Evolutionary conservation across 1,140 invertebrate species (phyloP), one percentile per base, ranked within the genome.

Genomic region (Augochlora pura): DNA sequence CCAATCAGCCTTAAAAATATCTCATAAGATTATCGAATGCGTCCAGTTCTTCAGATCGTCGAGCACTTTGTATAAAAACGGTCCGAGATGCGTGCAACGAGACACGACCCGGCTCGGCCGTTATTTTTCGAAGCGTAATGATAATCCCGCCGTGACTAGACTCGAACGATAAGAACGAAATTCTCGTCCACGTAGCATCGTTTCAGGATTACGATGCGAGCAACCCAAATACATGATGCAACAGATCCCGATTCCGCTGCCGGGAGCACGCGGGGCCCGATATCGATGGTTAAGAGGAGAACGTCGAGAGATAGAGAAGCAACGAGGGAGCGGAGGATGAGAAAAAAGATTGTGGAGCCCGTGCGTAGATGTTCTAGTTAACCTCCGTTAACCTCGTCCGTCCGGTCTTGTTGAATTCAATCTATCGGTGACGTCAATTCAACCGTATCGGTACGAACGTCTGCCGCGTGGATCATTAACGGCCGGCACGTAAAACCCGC

Each of bases 341-440:
- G 65, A 84, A 78, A 78, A 77, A 67, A 69, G 59, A 82, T 12
- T 57, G 18, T 46, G 80, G 42, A 66, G 82, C 79, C 88, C 81
- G 81, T 87, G 85, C 87, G 87, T 88, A 87, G 81, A 90, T 88
- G 84, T 70, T 85, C 81, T 77, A 90, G 81, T 90, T 90, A 90
- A 90, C 89, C 89, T 89, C 88, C 66, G 88, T 90, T 90, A 90
- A 89, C 89, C 88, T 65, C 75, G 59, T 23, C 82, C 77, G 65
- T 78, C 23, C 68, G 77, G 86, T 65, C 72, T 77, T 67, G 80
- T 84, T 82, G 84, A 88, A 88, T 90, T 89, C 88, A 90, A 90
- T 90, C 84, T 86, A 89, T 87, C 77, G 86, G 87, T 90, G 87
- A 90, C 88, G 89, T 90, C 89, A 88, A 88, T 86, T 85, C 75